Evolutionary conservation across 2,888 invertebrate genomes (phyloP), one percentile per base, ranked within the genome.

Genomic region (Holacanthella duospinosa): DNA sequence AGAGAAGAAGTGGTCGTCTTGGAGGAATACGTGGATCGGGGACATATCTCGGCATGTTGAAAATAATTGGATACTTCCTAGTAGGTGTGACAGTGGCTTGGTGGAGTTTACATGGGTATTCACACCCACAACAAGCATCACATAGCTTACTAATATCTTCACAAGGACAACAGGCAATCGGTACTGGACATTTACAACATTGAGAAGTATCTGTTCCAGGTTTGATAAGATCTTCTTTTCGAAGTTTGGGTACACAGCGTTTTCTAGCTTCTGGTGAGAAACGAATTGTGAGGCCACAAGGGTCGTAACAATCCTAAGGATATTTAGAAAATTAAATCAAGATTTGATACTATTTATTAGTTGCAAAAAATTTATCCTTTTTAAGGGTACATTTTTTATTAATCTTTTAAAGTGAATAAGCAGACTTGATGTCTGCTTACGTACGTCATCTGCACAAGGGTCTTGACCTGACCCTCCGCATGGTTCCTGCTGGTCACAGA

Each of bases 71-170:
- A 54, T 73, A 73, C 54, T 65, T 68, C 59, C 73, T 57, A 3
- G 65, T 62, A 1, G 73, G 73, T 21, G 68, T 69, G 2, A 70
- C 66, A 0, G 71, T 62, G 1, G 69, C 73, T 62, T 68, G 68
- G 56, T 73, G 71, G 9, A 73, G 57, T 64, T 71, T 71, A 59
- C 73, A 73, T 4, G 70, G 71, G 57, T 64, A 69, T 53, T 71
- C 73, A 56, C 69, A 68, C 0, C 65, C 69, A 56, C 73, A 73
- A 55, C 71, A 70, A 1, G 69, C 71, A 29, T 66, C 69, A 43
- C 73, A 73, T 0, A 68, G 55, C 59, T 64, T 64, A 19, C 43
- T 62, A n/a, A 63, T 62, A 24, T 66, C 67, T 19, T 68, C 68
- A 62, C 71, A 71, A 26, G 71, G 71, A 59, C 71, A 71, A 43